These are phyloP conservation scores for Trichoplusia ni DNA, from an alignment of 1,140 invertebrate genomes.

Conservation along the genomic window DNA sequence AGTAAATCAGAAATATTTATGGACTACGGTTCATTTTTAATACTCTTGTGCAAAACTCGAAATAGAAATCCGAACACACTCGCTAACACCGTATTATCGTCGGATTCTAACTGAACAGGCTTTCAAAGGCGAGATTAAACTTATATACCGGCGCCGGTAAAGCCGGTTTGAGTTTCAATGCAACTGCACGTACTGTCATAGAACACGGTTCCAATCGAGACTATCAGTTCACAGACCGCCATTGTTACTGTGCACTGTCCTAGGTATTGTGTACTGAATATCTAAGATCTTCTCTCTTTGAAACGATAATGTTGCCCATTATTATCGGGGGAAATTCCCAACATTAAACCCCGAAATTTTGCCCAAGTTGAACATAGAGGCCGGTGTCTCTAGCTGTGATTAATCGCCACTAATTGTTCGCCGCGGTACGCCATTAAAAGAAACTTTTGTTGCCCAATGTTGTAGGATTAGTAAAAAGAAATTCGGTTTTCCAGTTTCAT, in stretches of 20 bases:
- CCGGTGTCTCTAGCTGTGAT: slow-evolving; percentile 18
- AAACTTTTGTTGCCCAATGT: slow-evolving; percentile 10
- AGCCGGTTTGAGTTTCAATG: slow-evolving; percentile 17
- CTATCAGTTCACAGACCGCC: neutral
- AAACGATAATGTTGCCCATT: neutral
- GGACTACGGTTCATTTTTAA: neutral
- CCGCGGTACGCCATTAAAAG: slow-evolving; percentile 1
- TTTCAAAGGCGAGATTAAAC: slow-evolving; percentile 22
- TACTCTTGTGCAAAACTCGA: neutral
- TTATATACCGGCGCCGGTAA: neutral
- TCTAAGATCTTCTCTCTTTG: slow-evolving; percentile 10
- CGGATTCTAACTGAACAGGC: slow-evolving; percentile 14
- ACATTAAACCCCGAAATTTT: neutral
- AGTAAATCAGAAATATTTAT: too few relatives aligned
- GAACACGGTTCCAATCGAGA: slow-evolving; percentile 2
- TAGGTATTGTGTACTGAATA: slow-evolving; percentile 12
- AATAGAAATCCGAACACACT: slow-evolving; percentile 1
- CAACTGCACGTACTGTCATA: neutral
- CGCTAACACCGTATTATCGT: slow-evolving; percentile 9
- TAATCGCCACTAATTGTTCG: slow-evolving; percentile 19
- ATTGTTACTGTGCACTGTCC: slow-evolving; percentile 9
- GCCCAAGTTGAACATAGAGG: neutral
- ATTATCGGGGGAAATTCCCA: neutral
- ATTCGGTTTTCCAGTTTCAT: neutral
- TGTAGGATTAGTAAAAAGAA: neutral